These are phyloP conservation scores for Listrodromus nycthemerus DNA, from an alignment of 2,888 invertebrate species.

Conservation along the genomic window DNA sequence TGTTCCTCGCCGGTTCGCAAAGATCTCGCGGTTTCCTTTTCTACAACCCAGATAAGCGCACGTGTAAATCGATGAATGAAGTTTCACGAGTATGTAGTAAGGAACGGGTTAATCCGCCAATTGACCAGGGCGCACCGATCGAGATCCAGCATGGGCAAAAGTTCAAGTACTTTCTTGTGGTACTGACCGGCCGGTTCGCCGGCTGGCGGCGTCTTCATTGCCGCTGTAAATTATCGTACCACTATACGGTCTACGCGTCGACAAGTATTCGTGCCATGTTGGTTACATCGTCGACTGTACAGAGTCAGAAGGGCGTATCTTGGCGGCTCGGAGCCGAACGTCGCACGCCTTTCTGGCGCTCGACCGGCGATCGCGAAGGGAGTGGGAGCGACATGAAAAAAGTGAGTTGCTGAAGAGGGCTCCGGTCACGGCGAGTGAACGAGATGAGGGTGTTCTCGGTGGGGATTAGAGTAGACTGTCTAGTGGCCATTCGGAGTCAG, in stretches of 20 bases:
- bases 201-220: constrained; percentile 30
- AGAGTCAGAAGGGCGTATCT: neutral
- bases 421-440: constrained; percentile 76
- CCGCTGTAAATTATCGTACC: constrained; percentile 27
- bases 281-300: neutral
- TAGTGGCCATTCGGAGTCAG: constrained; percentile 80
- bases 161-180: constrained; percentile 69
- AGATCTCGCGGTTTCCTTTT: neutral
- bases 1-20: too few relatives aligned
- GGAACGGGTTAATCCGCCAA: constrained; percentile 80
- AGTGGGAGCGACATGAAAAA: constrained; percentile 28
- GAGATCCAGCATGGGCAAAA: constrained; percentile 68
- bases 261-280: neutral
- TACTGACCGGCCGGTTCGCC: constrained; percentile 50
- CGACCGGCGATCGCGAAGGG: neutral
- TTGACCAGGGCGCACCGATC: constrained; percentile 76
- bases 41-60: constrained; percentile 43
- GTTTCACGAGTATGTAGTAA: constrained; percentile 75
- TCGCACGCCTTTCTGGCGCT: neutral
- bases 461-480: constrained; percentile 79
- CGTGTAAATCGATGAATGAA: constrained; percentile 78
- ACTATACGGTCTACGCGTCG: neutral
- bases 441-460: constrained; percentile 81
- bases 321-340: neutral
- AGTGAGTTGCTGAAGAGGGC: constrained; percentile 70